Evolutionary conservation across 1,140 invertebrate genomes (phyloP).

Genomic region (Tetragonula clypearis): DNA sequence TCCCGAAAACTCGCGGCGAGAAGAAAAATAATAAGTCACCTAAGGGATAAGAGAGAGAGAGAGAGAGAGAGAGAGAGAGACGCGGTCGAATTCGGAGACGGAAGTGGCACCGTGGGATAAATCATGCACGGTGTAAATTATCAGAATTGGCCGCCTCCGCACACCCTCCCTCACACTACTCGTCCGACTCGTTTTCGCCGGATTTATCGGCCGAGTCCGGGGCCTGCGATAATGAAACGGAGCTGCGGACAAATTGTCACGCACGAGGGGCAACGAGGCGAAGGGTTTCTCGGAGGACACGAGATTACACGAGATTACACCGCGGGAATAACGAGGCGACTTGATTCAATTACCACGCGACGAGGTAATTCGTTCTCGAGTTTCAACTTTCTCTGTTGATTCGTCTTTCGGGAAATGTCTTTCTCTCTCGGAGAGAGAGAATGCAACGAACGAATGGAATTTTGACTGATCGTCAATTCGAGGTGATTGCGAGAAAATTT

Average conservation of each 20-base stretch:
- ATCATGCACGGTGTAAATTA: slow-evolving; percentile 69
- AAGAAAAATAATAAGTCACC: slow-evolving; percentile 25
- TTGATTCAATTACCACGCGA: slow-evolving; percentile 60
- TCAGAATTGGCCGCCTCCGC: slow-evolving; percentile 54
- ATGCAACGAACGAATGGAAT: too few species aligned
- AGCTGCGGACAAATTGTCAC: slow-evolving; percentile 66
- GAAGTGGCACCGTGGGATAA: slow-evolving; percentile 56
- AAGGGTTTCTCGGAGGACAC: neutral
- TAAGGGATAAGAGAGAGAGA: neutral
- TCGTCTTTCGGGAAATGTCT: neutral
- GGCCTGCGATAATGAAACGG: slow-evolving; percentile 58
- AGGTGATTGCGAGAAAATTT: slow-evolving; percentile 28
- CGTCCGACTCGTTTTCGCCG: slow-evolving; percentile 15
- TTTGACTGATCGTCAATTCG: too few species aligned
- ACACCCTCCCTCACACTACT: neutral
- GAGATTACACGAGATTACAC: slow-evolving; percentile 28
- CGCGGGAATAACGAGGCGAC: slow-evolving; percentile 51
- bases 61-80: neutral
- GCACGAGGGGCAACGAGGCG: slow-evolving; percentile 55
- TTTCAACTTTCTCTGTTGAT: neutral
- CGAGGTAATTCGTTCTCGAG: neutral
- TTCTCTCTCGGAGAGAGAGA: too few species aligned
- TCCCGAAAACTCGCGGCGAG: slow-evolving; percentile 57
- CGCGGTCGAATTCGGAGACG: slow-evolving; percentile 50
- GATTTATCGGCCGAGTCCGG: slow-evolving; percentile 61